Conservation (phyloP, 53 echinoderm and acorn worm species). For the Mesocentrotus franciscanus region DNA sequence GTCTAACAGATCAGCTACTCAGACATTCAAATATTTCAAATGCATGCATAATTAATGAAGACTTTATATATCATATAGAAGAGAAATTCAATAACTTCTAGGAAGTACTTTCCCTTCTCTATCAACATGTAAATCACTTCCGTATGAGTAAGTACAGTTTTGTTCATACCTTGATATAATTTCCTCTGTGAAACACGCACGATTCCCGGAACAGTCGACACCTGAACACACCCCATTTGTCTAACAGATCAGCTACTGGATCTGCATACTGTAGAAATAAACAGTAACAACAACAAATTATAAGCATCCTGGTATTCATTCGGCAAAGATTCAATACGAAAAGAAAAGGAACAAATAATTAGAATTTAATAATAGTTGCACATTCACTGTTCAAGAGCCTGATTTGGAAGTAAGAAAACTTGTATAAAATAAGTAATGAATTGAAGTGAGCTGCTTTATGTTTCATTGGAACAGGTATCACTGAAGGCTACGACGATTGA, state of each 20-base stretch:
- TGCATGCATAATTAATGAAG: too few species aligned
- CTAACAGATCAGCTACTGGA: constrained; percentile 95
- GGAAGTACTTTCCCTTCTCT: too few species aligned
- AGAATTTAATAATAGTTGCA: background rate
- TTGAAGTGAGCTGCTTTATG: too few species aligned
- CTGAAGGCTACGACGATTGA: too few species aligned
- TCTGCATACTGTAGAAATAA: constrained; percentile 89
- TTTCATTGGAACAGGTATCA: too few species aligned
- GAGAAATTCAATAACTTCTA: too few species aligned
- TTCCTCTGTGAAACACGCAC: constrained; percentile 99
- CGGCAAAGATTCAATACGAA: background rate
- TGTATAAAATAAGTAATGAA: too few species aligned
- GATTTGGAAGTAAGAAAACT: too few species aligned
- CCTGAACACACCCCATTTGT: constrained; percentile 99
- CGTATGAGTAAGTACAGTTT: background rate
- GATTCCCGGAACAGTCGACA: constrained; percentile 99
- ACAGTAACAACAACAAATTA: background rate
- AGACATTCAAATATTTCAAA: too few species aligned
- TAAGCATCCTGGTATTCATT: background rate
- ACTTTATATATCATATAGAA: too few species aligned
- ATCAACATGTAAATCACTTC: too few species aligned
- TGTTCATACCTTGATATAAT: constrained; percentile 95
- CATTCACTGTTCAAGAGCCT: background rate
- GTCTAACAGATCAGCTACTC: constrained; percentile 93
- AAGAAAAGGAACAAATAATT: background rate